These are phyloP conservation scores for Brachionichthys hirsutus DNA, from an alignment of 2,113 vertebrate species.

Conservation along the genomic window DNA sequence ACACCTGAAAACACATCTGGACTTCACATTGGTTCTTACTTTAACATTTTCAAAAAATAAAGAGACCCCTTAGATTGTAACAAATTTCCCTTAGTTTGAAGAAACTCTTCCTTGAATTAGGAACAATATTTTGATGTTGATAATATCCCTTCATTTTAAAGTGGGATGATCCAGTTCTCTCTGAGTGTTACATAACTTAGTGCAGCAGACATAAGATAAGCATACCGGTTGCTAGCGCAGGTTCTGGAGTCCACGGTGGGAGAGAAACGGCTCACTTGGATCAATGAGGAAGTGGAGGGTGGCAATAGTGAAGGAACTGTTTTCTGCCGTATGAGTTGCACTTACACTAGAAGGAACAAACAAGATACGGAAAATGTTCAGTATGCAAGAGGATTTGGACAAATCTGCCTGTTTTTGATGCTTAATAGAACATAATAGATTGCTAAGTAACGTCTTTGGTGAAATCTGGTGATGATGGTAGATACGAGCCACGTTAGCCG, in stretches of 20 bases:
- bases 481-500: neutral
- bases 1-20: no score
- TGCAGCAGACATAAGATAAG: slow-evolving; percentile 22
- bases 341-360: neutral
- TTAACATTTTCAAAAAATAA: no score
- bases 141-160: no score
- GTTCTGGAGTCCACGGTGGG: slow-evolving; percentile 17
- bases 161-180: no score
- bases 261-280: neutral
- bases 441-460: neutral
- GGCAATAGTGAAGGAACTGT: neutral
- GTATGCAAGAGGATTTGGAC: neutral
- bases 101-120: no score
- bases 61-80: no score
- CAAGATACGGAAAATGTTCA: neutral
- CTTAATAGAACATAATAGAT: no score
- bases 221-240: slow-evolving; percentile 6
- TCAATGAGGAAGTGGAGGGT: neutral
- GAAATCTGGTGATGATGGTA: neutral
- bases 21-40: no score
- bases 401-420: no score
- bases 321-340: neutral
- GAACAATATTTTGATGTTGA: no score
- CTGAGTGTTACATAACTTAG: slow-evolving; percentile 44
- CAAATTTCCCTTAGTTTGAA: no score